Percentiles rank a stretch among this genome's conserved stretches.
Evolutionary conservation across 2,113 vertebrate species (phyloP).

Genomic region (Petrocephalus microphthalmus): DNA sequence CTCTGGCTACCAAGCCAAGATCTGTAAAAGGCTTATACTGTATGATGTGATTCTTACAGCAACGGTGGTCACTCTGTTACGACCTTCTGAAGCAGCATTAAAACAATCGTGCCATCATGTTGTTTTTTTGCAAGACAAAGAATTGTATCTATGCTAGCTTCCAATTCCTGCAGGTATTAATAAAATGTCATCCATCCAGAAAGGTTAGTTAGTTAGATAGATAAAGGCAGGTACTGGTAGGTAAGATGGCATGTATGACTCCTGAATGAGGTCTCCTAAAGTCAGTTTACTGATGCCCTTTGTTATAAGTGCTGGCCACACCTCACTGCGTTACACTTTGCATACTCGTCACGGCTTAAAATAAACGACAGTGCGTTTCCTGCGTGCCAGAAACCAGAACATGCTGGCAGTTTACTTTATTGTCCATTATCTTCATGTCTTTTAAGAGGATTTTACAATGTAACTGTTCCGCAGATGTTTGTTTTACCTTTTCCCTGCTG

Average conservation of each 20-base stretch:
- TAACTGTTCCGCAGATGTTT: not conserved
- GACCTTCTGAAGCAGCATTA: not conserved
- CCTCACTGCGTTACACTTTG: not conserved
- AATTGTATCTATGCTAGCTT: no score
- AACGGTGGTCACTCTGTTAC: no score
- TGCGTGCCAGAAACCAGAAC: not conserved
- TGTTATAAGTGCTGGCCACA: not conserved
- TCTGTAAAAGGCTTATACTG: no score
- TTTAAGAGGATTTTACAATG: not conserved
- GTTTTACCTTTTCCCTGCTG: not conserved
- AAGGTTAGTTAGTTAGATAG: no score
- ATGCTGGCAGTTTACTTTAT: not conserved
- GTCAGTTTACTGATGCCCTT: not conserved
- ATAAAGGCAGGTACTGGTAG: not conserved
- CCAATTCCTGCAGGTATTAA: not conserved
- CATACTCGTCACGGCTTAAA: not conserved
- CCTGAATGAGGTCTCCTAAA: not conserved
- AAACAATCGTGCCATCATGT: not conserved
- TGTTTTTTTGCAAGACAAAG: not conserved
- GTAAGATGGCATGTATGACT: not conserved
- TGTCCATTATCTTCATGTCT: not conserved
- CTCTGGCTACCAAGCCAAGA: not conserved
- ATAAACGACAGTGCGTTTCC: not conserved
- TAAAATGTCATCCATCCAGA: not conserved
- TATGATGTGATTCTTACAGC: no score